These are phyloP conservation scores for Rhamphomyia laevipes DNA, from an alignment of 2,888 invertebrate species.

Conservation along the genomic window DNA sequence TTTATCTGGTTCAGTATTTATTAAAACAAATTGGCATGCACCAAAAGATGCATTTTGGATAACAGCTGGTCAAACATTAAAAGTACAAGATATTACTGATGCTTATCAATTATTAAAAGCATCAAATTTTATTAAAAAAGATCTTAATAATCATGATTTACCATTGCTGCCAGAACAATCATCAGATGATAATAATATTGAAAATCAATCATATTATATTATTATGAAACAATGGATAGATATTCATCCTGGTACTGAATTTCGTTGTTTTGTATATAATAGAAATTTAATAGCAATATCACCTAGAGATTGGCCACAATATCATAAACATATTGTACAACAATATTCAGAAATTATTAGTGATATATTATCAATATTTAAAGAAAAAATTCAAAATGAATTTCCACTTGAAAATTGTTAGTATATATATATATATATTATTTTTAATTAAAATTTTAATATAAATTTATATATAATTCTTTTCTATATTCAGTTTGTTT, in stretches of 20 bases:
- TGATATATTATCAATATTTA: conserved; percentile 16
- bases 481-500: conserved; percentile 14
- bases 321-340: conserved; percentile 13
- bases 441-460: no score
- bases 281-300: conserved; percentile 15
- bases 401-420: conserved; percentile 17
- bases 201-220: conserved; percentile 6
- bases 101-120: conserved; percentile 18
- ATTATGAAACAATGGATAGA: conserved; percentile 17
- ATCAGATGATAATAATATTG: neutral
- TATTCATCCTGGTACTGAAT: conserved; percentile 18
- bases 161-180: neutral
- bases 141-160: conserved; percentile 8
- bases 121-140: conserved; percentile 14
- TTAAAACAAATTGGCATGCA: conserved; percentile 19
- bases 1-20: conserved; percentile 9
- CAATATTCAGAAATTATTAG: conserved; percentile 15
- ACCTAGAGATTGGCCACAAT: conserved; percentile 18
- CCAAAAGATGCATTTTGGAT: conserved; percentile 19
- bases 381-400: conserved; percentile 15
- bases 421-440: conserved; percentile 1
- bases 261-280: conserved; percentile 17
- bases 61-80: conserved; percentile 15
- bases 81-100: conserved; percentile 15
- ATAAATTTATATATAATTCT: neutral